Base-by-base conservation (phyloP, 1,140 invertebrate genomes). In the Homarus americanus region DNA sequence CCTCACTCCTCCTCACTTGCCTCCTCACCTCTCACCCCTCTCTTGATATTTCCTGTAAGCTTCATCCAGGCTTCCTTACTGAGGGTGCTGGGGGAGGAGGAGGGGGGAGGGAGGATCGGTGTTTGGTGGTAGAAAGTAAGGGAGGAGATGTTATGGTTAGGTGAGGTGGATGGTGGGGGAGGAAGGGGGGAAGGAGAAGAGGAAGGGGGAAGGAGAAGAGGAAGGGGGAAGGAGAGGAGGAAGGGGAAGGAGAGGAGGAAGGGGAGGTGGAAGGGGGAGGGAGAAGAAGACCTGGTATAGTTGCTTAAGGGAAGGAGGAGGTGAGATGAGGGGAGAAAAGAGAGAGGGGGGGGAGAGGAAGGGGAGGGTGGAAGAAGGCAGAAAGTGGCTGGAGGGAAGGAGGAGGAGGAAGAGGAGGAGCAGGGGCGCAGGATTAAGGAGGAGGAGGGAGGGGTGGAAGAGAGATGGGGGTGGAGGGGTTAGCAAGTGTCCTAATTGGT, bases 401-500 rank as follows among this genome's bases (percentile, higher is more conserved):
- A 41, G 40, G 20, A n/a, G 72, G 2, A 38, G 72, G 36, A 34
- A 4, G 78, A 32, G 3, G 17, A n/a, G n/a, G n/a, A n/a, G n/a
- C n/a, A n/a, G n/a, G n/a, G n/a, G n/a, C n/a, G n/a, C n/a, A n/a
- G n/a, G n/a, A n/a, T n/a, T n/a, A n/a, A n/a, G n/a, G n/a, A n/a
- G 4, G 41, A n/a, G 41, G 24, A 41, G 7, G 41, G 36, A 76
- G 40, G 40, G 5, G 73, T 24, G 32, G 66, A 69, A 24, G 32
- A 24, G 32, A 69, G 66, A 7, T 24, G 66, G 4, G 32, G 4
- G 24, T 24, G n/a, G 32, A 69, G 66, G 7, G 73, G 73, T 76
- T n/a, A n/a, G 41, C 40, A 32, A 36, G 63, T 34, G 63, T 73
- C 44, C 82, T 84, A 84, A 84, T 84, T 69, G 69, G 40, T 84